Evolutionary conservation across 2,888 invertebrate species (phyloP).

Genomic region (Heterodera filipjevi): DNA sequence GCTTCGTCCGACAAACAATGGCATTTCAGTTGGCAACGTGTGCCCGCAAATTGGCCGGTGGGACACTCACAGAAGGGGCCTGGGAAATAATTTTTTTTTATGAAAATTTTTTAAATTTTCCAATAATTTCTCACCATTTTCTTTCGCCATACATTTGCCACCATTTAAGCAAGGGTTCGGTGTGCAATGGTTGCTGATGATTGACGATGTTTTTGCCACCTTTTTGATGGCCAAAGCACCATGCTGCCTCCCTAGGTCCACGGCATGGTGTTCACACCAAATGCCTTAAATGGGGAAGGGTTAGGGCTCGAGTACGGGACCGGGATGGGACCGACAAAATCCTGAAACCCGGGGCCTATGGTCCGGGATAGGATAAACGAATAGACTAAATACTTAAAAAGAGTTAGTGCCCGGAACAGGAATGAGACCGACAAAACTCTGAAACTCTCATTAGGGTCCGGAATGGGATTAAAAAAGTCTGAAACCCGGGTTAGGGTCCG

Average conservation of each 20-base stretch:
- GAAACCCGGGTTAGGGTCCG: too few relatives aligned
- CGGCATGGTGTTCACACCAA: background rate
- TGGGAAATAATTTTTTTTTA: background rate
- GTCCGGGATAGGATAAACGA: too few relatives aligned
- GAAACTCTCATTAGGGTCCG: too few relatives aligned
- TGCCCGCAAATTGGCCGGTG: constrained; percentile 16
- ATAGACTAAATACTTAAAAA: too few relatives aligned
- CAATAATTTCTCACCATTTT: constrained; percentile 9
- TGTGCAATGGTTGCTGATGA: background rate
- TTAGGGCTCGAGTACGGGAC: too few relatives aligned
- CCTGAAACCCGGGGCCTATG: too few relatives aligned
- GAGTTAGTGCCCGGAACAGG: too few relatives aligned
- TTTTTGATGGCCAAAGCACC: background rate
- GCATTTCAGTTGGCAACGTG: constrained; percentile 24
- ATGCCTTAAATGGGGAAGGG: constrained; percentile 11
- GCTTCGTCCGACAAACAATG: constrained; percentile 12
- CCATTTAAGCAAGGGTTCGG: constrained; percentile 53
- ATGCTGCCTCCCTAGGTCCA: too few relatives aligned
- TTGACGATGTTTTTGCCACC: background rate
- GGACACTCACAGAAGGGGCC: constrained; percentile 46
- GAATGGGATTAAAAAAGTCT: too few relatives aligned
- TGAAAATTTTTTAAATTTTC: constrained; percentile 11
- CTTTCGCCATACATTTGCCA: constrained; percentile 61
- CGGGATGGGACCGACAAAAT: too few relatives aligned
- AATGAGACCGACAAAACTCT: too few relatives aligned